Percentiles rank a stretch among this genome's conserved stretches.
Conservation (phyloP, 2,113 vertebrate genomes). For the Tricholaema leucomelas region DNA sequence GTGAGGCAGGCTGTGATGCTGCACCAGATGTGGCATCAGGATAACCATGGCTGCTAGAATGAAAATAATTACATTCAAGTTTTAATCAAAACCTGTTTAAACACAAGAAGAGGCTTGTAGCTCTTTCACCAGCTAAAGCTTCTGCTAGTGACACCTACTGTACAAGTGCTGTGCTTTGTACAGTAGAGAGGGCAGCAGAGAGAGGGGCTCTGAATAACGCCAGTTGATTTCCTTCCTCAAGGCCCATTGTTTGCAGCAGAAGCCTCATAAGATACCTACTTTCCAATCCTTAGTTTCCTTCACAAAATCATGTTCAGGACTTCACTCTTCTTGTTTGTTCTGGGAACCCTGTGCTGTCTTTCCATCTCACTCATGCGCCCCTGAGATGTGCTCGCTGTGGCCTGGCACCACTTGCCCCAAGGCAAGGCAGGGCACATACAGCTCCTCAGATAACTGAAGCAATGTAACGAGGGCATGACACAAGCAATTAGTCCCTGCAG, state of each 20-base stretch:
- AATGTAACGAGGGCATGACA: background rate
- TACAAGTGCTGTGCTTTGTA: background rate
- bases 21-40: background rate
- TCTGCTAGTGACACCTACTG: background rate
- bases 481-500: background rate
- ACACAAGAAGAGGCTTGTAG: background rate
- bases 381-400: background rate
- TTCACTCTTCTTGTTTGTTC: fast-evolving
- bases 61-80: background rate
- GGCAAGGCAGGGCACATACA: background rate
- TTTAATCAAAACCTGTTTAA: background rate
- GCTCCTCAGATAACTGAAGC: background rate
- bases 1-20: background rate
- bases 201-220: background rate
- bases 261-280: background rate
- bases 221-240: background rate
- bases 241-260: background rate
- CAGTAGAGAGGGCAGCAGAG: no score
- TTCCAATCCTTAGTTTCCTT: background rate
- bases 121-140: background rate
- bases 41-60: background rate
- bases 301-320: background rate
- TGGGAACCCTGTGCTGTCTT: background rate
- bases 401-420: background rate
- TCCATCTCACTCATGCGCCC: fast-evolving